Evolutionary conservation across 2,797 vertebrate species (phyloP).

Genomic region (Pelochelys cantorii): DNA sequence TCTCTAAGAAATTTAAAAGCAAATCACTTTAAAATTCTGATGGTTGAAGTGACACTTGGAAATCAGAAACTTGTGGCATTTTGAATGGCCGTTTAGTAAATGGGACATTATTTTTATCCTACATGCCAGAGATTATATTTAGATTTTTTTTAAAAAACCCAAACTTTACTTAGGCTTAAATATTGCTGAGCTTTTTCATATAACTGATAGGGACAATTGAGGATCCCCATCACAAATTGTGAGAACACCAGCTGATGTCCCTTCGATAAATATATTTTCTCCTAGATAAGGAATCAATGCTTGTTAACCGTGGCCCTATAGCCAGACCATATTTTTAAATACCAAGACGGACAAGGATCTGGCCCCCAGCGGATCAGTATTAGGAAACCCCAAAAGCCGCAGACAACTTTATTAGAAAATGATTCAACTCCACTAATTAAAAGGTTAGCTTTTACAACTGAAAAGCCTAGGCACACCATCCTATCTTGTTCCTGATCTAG

Average conservation of each 20-base stretch:
- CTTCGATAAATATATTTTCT: not conserved
- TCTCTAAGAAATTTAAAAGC: not conserved
- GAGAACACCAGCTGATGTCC: not conserved
- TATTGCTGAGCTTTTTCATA: no score
- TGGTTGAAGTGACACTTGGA: not conserved
- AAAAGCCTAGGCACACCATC: not conserved
- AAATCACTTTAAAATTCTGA: accelerated
- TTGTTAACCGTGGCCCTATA: slow-evolving; percentile 4
- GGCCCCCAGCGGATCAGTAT: slow-evolving; percentile 10
- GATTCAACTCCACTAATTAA: not conserved
- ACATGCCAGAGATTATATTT: not conserved
- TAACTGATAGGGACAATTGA: not conserved
- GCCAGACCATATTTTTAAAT: slow-evolving; percentile 24
- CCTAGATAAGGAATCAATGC: not conserved
- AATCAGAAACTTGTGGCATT: not conserved
- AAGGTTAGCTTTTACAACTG: not conserved
- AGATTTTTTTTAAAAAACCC: not conserved
- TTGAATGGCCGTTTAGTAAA: not conserved
- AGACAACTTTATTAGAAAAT: slow-evolving; percentile 14
- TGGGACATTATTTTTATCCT: not conserved
- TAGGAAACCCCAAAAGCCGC: not conserved
- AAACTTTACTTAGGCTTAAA: not conserved
- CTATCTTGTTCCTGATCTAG: not conserved
- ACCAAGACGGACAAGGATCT: not conserved
- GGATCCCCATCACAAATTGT: not conserved